phyloP scores from a whole-genome alignment of 2,888 invertebrate genomes.

The Eupeodes luniger region DNA sequence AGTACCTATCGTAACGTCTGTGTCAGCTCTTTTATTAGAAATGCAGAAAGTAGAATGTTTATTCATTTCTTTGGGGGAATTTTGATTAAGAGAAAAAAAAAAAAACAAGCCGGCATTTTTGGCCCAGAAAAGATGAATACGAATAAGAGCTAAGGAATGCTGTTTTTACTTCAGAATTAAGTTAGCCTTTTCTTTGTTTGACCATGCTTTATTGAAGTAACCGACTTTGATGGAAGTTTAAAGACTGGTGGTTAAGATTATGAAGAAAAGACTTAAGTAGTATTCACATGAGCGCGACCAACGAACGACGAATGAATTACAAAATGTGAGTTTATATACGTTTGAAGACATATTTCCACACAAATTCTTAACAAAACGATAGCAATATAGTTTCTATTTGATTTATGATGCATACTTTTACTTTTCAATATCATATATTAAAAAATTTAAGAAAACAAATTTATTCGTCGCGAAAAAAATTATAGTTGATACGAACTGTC shows the following conservation, averaged over 20 bases:
- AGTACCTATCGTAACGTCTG: background rate
- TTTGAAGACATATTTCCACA: no score
- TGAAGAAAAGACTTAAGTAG: no score
- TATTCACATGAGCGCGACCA: no score
- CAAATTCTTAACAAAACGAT: no score
- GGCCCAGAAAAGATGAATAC: conserved; percentile 24
- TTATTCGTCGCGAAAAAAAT: no score
- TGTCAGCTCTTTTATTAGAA: conserved; percentile 2
- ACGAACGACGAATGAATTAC: no score
- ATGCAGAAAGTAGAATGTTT: conserved; percentile 12
- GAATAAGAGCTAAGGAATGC: conserved; percentile 8
- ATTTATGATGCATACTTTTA: no score
- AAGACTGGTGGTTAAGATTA: background rate
- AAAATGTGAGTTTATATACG: no score
- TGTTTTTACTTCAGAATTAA: conserved; percentile 44
- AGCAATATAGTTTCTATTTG: no score
- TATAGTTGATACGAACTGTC: no score
- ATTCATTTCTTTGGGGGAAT: conserved; percentile 2
- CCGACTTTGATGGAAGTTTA: background rate
- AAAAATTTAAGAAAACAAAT: no score
- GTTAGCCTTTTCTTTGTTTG: conserved; percentile 32
- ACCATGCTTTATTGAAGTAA: background rate
- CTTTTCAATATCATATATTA: no score
- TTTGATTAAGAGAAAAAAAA: background rate
- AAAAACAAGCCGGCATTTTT: conserved; percentile 43